Base-by-base conservation (phyloP, 2,797 vertebrate species). In the Limnodromus scolopaceus region DNA sequence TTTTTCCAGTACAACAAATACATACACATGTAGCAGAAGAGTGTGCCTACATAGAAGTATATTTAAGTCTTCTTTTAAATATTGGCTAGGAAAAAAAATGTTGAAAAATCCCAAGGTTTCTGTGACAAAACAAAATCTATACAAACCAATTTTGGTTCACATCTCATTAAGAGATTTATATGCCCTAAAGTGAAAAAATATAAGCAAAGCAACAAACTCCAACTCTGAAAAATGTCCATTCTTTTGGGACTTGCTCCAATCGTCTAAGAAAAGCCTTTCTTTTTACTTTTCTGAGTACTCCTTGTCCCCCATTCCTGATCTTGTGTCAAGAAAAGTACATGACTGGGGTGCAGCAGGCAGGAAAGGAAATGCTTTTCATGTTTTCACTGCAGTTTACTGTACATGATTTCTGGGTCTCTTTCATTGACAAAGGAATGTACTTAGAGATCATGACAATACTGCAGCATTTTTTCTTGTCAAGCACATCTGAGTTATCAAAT, bases 391-490 rank as follows among this genome's bases (percentile, higher is more conserved):
- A 71, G 41, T 13, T 10, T 28, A 77, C 32, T 66, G 17, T 27
- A 75, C 45, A 10, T 43, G 71, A 72, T 86, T 95, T 79, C 79
- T 87, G 46, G 46, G 16, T 79, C 13, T 38, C 32, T 55, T 71
- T 45, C 60, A 66, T 23, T 22, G 22, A 39, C 43, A n/a, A 51
- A 88, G n/a, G 30, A 90, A 63, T 28, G n/a, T 49, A 38, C n/a
- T 84, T 38, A 14, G n/a, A 72, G n/a, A 65, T 20, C 3, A 2
- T 72, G 49, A 63, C 54, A 88, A 41, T 43, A 32, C 54, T 45
- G 46, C 72, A 82, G 69, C 43, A 32, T 76, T 85, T 93, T 83
- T 78, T 32, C 38, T 60, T 58, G 51, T 90, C 77, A 63, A 78
- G 79, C 43, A 58, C 41, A 57, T 46, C 10, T 5, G 43, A 86